A percentile compares a stretch with the other conserved stretches of the same genome.
Evolutionary conservation across 2,888 invertebrate species (phyloP).

Genomic region (Heliconius erato): DNA sequence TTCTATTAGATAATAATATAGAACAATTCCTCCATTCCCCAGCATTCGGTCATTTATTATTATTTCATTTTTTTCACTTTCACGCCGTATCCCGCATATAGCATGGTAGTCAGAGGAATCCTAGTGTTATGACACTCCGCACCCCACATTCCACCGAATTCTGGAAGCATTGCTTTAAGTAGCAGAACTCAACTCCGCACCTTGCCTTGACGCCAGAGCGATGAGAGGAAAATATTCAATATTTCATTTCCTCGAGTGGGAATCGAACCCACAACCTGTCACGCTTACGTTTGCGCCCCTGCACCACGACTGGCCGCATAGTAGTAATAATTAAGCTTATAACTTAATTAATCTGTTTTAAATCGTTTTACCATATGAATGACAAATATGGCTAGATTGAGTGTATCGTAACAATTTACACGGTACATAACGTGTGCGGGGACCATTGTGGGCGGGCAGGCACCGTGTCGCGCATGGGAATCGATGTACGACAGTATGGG

Average conservation of each 20-base stretch:
- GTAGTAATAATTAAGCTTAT: conserved; percentile 35
- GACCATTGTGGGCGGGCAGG: conserved; percentile 65
- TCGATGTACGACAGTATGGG: conserved; percentile 46
- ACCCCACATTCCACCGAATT: too few species aligned
- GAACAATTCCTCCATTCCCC: background rate
- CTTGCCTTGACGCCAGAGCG: too few species aligned
- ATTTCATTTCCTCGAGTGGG: too few species aligned
- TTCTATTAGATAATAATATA: background rate
- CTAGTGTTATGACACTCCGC: too few species aligned
- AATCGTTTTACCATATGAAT: conserved; percentile 44
- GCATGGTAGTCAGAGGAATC: too few species aligned
- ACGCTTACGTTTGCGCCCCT: too few species aligned
- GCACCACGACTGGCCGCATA: too few species aligned
- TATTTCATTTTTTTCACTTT: background rate
- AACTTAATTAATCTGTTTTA: conserved; percentile 48
- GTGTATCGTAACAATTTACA: conserved; percentile 67
- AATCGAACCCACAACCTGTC: too few species aligned
- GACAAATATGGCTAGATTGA: conserved; percentile 51
- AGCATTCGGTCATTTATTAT: background rate
- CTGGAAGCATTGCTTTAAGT: too few species aligned
- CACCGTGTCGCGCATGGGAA: conserved; percentile 73
- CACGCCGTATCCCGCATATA: too few species aligned
- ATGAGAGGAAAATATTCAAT: too few species aligned
- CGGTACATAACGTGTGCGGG: conserved; percentile 68
- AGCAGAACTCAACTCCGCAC: too few species aligned